Percentiles rank a stretch among this genome's conserved stretches.
Evolutionary conservation across 2,888 invertebrate genomes (phyloP).

Genomic region (Caenorhabditis sp.): DNA sequence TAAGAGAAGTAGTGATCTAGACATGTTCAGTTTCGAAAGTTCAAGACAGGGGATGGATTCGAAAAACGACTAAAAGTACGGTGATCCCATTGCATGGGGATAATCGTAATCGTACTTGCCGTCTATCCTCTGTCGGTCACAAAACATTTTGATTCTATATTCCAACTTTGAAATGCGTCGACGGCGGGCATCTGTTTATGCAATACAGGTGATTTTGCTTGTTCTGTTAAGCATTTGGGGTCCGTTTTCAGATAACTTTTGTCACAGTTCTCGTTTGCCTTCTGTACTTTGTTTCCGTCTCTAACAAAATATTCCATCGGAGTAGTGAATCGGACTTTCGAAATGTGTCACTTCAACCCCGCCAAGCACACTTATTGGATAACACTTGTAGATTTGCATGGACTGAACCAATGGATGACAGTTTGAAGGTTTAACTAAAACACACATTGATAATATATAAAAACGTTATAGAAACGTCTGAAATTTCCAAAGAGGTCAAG

Average conservation of each 20-base stretch:
- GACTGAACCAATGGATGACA: constrained; percentile 63
- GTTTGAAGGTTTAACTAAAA: constrained; percentile 40
- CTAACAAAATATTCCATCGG: not conserved
- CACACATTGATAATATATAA: not conserved
- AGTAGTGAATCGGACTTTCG: not conserved
- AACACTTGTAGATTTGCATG: constrained; percentile 64
- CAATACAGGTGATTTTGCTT: constrained; percentile 15
- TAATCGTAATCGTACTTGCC: not conserved
- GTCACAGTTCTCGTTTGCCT: constrained; percentile 9
- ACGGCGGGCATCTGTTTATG: constrained; percentile 1
- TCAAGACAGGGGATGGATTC: not conserved
- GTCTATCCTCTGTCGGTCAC: not conserved
- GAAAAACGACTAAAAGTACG: constrained; percentile 16
- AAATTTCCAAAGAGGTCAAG: constrained; percentile 34
- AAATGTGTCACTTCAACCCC: not conserved
- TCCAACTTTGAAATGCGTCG: constrained; percentile 35
- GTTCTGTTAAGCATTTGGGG: not conserved
- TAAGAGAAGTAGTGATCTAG: too few species aligned
- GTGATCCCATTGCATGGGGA: constrained; percentile 18
- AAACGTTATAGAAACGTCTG: constrained; percentile 44
- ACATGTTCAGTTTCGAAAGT: not conserved
- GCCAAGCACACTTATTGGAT: constrained; percentile 65
- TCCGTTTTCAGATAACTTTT: constrained; percentile 21
- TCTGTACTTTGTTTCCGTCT: constrained; percentile 19
- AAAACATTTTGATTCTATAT: constrained; percentile 13